Evolutionary conservation across 2,888 invertebrate species (phyloP).

Genomic region (Tipula confusa): DNA sequence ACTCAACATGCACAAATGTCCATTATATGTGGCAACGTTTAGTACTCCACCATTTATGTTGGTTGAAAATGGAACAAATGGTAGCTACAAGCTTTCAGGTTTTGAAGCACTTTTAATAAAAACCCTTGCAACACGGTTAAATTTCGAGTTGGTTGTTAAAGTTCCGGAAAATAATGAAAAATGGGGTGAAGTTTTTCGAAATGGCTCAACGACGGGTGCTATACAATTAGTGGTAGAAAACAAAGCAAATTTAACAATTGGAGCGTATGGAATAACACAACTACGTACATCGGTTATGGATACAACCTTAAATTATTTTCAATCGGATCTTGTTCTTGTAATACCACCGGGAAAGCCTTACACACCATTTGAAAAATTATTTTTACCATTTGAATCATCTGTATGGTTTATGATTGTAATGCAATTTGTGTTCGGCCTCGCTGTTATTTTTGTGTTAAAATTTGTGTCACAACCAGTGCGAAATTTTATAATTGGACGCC

Average conservation of each 20-base stretch:
- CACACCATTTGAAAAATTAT: conserved; percentile 33
- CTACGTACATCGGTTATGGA: conserved; percentile 26
- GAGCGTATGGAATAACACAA: conserved; percentile 29
- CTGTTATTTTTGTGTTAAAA: conserved; percentile 31
- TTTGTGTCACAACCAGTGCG: neutral
- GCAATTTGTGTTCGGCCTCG: conserved; percentile 15
- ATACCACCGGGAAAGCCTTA: conserved; percentile 32
- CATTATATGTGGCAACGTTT: conserved; percentile 32
- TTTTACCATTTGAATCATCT: conserved; percentile 32
- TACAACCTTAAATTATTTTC: conserved; percentile 27
- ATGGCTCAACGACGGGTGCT: conserved; percentile 34
- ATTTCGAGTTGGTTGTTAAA: conserved; percentile 32
- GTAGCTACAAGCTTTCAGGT: conserved; percentile 29
- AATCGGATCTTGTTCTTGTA: conserved; percentile 31
- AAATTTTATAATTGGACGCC: conserved; percentile 33
- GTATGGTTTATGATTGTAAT: conserved; percentile 33
- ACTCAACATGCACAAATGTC: conserved; percentile 33
- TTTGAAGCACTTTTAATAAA: conserved; percentile 34
- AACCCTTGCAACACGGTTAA: conserved; percentile 33
- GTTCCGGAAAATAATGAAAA: neutral
- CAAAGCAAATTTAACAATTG: conserved; percentile 34
- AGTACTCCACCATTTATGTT: conserved; percentile 33
- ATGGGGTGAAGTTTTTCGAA: conserved; percentile 31
- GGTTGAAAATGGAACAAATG: neutral
- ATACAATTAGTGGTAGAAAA: conserved; percentile 31